phyloP scores from a whole-genome alignment of 30 jellyfish, hydroid and myxozoan species.

The Hydra vulgaris region DNA sequence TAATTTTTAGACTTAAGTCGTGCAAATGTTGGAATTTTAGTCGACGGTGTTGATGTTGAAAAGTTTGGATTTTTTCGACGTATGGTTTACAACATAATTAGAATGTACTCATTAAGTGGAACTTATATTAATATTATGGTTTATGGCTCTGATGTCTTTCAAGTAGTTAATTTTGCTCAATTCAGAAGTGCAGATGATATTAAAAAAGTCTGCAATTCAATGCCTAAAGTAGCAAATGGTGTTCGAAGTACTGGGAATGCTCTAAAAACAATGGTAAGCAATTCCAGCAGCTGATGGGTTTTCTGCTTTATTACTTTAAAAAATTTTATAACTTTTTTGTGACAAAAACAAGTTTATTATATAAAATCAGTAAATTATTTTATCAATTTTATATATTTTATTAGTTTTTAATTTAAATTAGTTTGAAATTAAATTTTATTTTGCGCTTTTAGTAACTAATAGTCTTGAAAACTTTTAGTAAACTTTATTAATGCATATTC shows the following conservation, averaged over 20 bases:
- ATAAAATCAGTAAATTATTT: no score
- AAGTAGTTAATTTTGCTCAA: slow-evolving; percentile 79
- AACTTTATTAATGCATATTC: no score
- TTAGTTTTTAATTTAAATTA: no score
- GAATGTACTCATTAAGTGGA: slow-evolving; percentile 84
- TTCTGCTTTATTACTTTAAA: neutral
- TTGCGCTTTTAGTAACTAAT: no score
- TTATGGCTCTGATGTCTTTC: slow-evolving; percentile 61
- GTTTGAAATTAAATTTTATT: no score
- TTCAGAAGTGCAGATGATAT: slow-evolving; percentile 49
- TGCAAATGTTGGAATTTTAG: slow-evolving; percentile 79
- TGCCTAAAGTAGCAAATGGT: slow-evolving; percentile 82
- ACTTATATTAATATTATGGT: slow-evolving; percentile 66
- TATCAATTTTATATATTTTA: no score
- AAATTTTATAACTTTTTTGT: neutral
- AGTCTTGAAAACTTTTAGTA: no score
- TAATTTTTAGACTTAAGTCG: slow-evolving; percentile 57
- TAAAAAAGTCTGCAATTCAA: slow-evolving; percentile 45
- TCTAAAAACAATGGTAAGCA: slow-evolving; percentile 35
- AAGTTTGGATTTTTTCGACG: slow-evolving; percentile 86
- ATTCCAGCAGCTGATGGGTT: neutral
- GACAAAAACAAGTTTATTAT: no score
- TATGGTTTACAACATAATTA: slow-evolving; percentile 57
- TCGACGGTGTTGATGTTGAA: slow-evolving; percentile 55
- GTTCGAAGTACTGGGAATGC: slow-evolving; percentile 70